Base-by-base conservation (phyloP, 2,113 vertebrate genomes). In the Nasalis larvatus region DNA sequence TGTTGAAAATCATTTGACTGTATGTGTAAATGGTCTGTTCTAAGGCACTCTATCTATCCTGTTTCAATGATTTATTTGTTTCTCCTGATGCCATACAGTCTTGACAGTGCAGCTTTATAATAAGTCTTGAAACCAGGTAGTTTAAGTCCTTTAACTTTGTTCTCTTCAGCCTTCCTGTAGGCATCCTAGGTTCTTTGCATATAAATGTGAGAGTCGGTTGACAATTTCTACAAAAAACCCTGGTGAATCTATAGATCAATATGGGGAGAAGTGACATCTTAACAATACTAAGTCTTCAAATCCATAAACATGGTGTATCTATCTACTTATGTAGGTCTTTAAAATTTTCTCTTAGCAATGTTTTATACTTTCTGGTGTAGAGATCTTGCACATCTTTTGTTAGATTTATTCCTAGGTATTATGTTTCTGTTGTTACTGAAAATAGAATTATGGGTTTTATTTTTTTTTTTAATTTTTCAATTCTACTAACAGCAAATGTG, bases 331-430 rank as follows among this genome's bases (percentile, higher is more conserved):
- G 76, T 71, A 54, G 37, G 7, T 42, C 66, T 71, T 89, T 66
- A 27, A 71, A 69, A 45, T 54, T 84, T 96, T 86, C 30, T 89
- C 52, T 89, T 86, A 81, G 74, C 16, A 68, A 80, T 73, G 8
- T 27, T 84, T 82, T 54, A 0, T 40, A 49, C 11, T 92, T 96
- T 86, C 20, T 13, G 7, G 11, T 4, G 30, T 54, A 81, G 69
- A 66, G 18, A 71, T 27, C 25, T 77, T 85, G 23, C 18, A 18
- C 6, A 37, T 42, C 20, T 89, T 94, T 81, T 45, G 18, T 94
- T 85, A 87, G 58, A 85, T 90, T 90, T 92, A 77, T 35, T 58
- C 66, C 63, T 56, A 86, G 83, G 18, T 89, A 92, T 52, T 54
- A 8, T 56, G 18, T 63, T 63, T 86, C 88, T 85, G n/a, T 35